Conservation (phyloP, 2,797 vertebrate species). For the Enteromius fasciolatus region DNA sequence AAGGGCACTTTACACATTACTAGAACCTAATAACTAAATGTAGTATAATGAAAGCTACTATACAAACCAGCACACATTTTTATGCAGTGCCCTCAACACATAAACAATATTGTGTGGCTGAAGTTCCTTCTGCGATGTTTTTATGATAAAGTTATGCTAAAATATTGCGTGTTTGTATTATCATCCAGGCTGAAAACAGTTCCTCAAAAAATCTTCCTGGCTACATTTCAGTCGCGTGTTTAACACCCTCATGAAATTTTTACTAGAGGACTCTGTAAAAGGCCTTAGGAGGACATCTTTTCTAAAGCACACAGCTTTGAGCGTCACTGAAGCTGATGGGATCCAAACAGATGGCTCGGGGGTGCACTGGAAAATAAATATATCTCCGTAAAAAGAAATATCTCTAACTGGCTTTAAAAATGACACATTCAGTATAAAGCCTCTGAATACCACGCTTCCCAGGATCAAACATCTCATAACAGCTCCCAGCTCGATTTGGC, state of each 20-base stretch:
- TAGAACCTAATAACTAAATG: neutral
- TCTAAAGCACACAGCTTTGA: slow-evolving; percentile 18
- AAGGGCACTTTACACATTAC: neutral
- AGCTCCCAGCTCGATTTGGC: neutral
- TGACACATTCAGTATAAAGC: slow-evolving; percentile 14
- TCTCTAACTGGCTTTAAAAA: slow-evolving; percentile 29
- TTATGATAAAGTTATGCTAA: slow-evolving; percentile 13
- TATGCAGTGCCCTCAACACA: neutral
- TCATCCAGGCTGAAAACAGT: neutral
- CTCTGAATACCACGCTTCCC: neutral
- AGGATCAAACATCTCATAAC: neutral
- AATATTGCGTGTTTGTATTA: neutral
- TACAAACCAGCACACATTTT: neutral
- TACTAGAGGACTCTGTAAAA: slow-evolving; percentile 12
- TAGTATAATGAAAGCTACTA: neutral
- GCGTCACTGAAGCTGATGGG: slow-evolving; percentile 10
- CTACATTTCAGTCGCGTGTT: slow-evolving; percentile 27
- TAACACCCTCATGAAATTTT: slow-evolving; percentile 36
- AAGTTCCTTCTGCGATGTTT: neutral
- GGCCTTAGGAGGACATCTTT: slow-evolving; percentile 12
- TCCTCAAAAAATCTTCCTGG: slow-evolving; percentile 34
- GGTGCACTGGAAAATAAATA: neutral
- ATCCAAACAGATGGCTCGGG: slow-evolving; percentile 14
- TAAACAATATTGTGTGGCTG: neutral
- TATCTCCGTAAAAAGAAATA: slow-evolving; percentile 16